Evolutionary conservation across 2,888 invertebrate genomes (phyloP), one percentile per base, ranked within the genome.

Genomic region (Morpho achilles): DNA sequence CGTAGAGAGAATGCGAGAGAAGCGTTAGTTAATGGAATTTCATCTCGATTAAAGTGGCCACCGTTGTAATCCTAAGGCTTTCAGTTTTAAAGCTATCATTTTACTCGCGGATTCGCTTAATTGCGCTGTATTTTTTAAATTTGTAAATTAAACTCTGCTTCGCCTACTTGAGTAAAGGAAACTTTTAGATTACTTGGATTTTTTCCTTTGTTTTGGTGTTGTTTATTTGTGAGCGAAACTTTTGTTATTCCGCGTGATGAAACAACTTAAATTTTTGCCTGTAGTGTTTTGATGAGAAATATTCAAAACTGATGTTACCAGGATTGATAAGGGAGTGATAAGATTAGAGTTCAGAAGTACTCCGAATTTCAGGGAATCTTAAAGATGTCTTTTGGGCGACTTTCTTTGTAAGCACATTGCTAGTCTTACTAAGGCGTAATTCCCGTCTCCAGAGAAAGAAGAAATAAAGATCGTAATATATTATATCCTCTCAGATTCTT

Each of bases 1-100:
- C 56, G 43, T 56, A 60, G 50, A 42, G 39, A 58, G 50, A 42
- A 51, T 60, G 47, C 41, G 52, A 55, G 50, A 32, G 56, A 58
- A 62, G 66, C 61, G 59, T 59, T 55, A 59, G 56, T 59, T 61
- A 68, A 68, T 69, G 61, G 66, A 62, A 62, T 62, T 59, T 62
- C 53, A 59, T 61, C 63, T 63, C 69, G 69, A 70, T 70, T 70
- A 69, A 68, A 69, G 69, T 70, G 69, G 67, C 58, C 64, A 61
- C 63, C 57, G 55, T 44, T 58, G 58, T 67, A 68, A 68, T 64
- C 67, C 61, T n/a, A 45, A 46, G 58, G 69, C 61, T 69, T 67
- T 64, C 50, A 55, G 61, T 64, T 66, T 63, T 63, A 61, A 59
- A 53, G 67, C 59, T 65, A 61, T 67, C 58, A 60, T 61, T 61